Evolutionary conservation across 2,797 vertebrate species (phyloP).

Genomic region (Pangasius sanitwongsei): DNA sequence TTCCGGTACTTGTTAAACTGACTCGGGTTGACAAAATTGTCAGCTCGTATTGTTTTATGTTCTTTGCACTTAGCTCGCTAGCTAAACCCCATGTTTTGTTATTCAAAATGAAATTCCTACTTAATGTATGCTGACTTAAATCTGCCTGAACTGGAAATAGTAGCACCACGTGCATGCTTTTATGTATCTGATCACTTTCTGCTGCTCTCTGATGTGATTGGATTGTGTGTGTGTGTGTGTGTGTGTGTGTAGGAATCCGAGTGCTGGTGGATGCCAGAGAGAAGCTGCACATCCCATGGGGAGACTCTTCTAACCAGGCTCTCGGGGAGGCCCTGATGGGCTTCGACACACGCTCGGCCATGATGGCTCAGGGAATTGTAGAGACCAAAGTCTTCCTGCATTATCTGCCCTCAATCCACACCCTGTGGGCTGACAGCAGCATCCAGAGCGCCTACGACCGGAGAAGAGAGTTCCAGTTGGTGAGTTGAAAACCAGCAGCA

Average conservation of each 20-base stretch:
- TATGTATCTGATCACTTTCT: not conserved
- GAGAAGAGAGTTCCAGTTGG: conserved; percentile 97
- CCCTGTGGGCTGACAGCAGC: conserved; percentile 88
- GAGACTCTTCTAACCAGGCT: conserved; percentile 83
- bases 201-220: not conserved
- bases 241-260: conserved; percentile 79
- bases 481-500: conserved; percentile 64
- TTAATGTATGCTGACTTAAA: not conserved
- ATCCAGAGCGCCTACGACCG: conserved; percentile 94
- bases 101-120: not conserved
- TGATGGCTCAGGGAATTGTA: conserved; percentile 84
- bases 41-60: not conserved
- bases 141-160: not conserved
- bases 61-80: not conserved
- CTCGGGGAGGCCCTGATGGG: conserved; percentile 89
- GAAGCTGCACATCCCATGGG: conserved; percentile 98
- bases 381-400: conserved; percentile 83
- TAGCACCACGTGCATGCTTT: not conserved
- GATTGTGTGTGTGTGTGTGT: not conserved
- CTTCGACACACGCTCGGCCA: conserved; percentile 87
- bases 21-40: not conserved
- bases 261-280: conserved; percentile 95
- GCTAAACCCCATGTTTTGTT: conserved; percentile 1
- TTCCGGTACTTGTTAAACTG: not conserved
- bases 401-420: conserved; percentile 83